These are phyloP conservation scores for Platycercus adscitus DNA, from an alignment of 2,113 vertebrate genomes.

Conservation along the genomic window DNA sequence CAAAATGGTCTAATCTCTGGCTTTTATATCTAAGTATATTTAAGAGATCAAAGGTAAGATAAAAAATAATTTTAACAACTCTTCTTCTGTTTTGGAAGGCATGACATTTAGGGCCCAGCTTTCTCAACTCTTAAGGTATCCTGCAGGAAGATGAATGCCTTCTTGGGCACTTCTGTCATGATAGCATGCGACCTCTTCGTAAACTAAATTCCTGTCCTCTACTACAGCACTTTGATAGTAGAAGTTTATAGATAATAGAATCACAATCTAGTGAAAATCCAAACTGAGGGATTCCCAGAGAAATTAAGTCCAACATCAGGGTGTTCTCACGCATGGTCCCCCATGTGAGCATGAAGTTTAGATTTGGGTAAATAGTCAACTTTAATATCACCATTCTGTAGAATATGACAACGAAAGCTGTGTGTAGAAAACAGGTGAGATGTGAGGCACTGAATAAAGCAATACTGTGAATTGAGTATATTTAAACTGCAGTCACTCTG, in stretches of 20 bases:
- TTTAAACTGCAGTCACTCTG: neutral
- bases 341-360: neutral
- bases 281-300: neutral
- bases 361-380: neutral
- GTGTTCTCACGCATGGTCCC: accelerated
- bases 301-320: neutral
- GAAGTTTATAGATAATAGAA: neutral
- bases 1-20: neutral
- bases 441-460: neutral
- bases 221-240: neutral
- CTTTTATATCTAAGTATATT: neutral
- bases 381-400: neutral
- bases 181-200: neutral
- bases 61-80: neutral
- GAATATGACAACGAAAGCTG: neutral
- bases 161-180: neutral
- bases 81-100: neutral
- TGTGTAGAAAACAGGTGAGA: neutral
- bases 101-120: neutral
- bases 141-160: neutral
- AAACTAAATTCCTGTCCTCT: neutral
- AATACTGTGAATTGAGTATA: neutral
- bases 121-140: neutral
- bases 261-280: neutral
- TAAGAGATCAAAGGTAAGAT: neutral